These are phyloP conservation scores for Catagonus wagneri DNA, from an alignment of 2,113 vertebrate species.

Conservation along the genomic window DNA sequence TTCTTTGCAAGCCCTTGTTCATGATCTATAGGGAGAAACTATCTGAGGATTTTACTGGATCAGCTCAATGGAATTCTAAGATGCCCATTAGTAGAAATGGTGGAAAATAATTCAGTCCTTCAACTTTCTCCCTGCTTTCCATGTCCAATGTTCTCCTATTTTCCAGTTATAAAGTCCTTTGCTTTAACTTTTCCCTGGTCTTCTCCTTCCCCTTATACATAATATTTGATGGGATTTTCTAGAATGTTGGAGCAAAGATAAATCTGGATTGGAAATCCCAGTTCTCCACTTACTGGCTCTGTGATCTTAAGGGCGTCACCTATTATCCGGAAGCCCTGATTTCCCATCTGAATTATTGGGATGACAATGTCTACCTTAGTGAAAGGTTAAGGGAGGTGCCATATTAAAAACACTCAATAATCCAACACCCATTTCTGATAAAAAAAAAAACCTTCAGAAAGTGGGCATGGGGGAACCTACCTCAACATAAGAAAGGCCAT, in stretches of 20 bases:
- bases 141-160: neutral
- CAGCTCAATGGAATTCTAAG: neutral
- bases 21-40: neutral
- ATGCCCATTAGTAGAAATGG: neutral
- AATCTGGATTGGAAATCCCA: neutral
- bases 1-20: neutral
- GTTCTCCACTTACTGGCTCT: neutral
- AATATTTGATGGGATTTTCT: neutral
- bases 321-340: neutral
- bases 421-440: too few species aligned
- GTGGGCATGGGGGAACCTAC: too few species aligned
- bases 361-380: neutral
- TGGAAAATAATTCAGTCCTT: neutral
- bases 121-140: neutral
- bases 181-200: neutral
- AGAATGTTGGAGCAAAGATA: neutral
- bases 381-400: neutral
- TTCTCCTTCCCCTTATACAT: neutral
- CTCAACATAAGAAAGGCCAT: too few species aligned
- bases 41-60: neutral
- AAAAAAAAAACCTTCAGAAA: too few species aligned
- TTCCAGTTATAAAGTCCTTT: neutral
- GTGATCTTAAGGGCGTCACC: neutral
- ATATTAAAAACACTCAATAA: neutral
- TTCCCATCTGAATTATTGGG: neutral